phyloP scores from a whole-genome alignment of 2,113 vertebrate species.

The Engystomops pustulosus region DNA sequence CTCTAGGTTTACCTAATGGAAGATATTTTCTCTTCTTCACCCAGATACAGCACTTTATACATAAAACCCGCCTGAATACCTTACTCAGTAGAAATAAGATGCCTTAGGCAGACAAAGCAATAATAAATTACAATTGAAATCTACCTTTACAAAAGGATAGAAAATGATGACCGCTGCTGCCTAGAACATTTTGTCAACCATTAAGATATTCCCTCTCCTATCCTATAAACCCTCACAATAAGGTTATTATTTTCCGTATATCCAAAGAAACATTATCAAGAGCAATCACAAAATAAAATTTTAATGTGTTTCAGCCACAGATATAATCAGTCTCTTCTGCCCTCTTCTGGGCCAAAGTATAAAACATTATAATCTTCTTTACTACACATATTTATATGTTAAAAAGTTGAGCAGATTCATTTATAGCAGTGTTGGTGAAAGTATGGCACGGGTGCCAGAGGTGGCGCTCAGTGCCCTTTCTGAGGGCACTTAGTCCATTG shows the following conservation, averaged over 20 bases:
- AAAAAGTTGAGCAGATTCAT: too few species aligned
- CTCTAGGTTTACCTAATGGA: constrained; percentile 48
- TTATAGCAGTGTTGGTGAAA: too few species aligned
- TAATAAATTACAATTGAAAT: constrained; percentile 28
- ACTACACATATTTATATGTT: too few species aligned
- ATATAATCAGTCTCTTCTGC: constrained; percentile 58
- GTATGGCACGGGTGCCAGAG: too few species aligned
- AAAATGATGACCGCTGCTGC: not conserved
- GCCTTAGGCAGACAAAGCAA: constrained; percentile 20
- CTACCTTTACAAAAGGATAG: not conserved
- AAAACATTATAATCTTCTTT: too few species aligned
- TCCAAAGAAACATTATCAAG: constrained; percentile 47
- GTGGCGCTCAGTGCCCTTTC: too few species aligned
- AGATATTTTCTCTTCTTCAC: not conserved
- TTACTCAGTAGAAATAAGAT: constrained; percentile 41
- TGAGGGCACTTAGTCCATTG: too few species aligned
- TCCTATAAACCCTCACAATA: constrained; percentile 38
- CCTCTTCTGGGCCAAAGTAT: constrained; percentile 58
- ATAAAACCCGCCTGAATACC: constrained; percentile 47
- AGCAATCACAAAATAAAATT: not conserved
- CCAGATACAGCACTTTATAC: not conserved
- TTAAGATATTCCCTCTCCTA: not conserved
- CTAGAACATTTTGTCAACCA: constrained; percentile 46
- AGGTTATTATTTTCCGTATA: constrained; percentile 9
- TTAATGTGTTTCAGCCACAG: constrained; percentile 18